Evolutionary conservation across 1,140 invertebrate genomes (phyloP).

Genomic region (Sipha flava): DNA sequence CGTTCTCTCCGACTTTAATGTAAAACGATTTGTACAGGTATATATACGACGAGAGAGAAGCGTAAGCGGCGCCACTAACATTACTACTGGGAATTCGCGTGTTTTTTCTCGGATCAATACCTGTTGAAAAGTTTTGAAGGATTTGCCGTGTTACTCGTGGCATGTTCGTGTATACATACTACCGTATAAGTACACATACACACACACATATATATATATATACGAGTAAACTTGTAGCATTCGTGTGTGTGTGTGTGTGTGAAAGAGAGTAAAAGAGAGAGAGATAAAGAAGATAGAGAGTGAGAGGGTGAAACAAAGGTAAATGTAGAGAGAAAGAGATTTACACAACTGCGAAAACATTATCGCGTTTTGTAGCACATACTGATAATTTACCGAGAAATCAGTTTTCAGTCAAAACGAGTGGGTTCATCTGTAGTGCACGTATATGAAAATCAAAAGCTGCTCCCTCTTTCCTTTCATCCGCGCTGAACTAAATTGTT

Average conservation of each 20-base stretch:
- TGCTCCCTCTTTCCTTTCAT: not conserved
- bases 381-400: slow-evolving; percentile 8
- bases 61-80: not conserved
- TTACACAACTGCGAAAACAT: not conserved
- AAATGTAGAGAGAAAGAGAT: not conserved
- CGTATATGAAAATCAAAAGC: slow-evolving; percentile 15
- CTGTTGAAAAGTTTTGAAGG: not conserved
- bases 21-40: not conserved
- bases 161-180: not conserved
- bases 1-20: not conserved
- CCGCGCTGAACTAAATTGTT: not conserved
- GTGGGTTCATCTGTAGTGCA: not conserved
- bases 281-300: not conserved
- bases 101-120: not conserved
- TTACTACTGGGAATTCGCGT: not conserved
- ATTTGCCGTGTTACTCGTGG: not conserved
- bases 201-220: no score
- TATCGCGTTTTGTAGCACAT: not conserved
- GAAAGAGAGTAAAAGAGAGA: not conserved
- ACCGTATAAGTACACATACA: no score
- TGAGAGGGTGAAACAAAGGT: not conserved
- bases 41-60: not conserved
- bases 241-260: not conserved
- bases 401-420: slow-evolving; percentile 10
- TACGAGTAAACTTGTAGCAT: not conserved